Evolutionary conservation across 2,113 vertebrate genomes (phyloP), one percentile per base, ranked within the genome.

Genomic region (Erpornis zantholeuca): DNA sequence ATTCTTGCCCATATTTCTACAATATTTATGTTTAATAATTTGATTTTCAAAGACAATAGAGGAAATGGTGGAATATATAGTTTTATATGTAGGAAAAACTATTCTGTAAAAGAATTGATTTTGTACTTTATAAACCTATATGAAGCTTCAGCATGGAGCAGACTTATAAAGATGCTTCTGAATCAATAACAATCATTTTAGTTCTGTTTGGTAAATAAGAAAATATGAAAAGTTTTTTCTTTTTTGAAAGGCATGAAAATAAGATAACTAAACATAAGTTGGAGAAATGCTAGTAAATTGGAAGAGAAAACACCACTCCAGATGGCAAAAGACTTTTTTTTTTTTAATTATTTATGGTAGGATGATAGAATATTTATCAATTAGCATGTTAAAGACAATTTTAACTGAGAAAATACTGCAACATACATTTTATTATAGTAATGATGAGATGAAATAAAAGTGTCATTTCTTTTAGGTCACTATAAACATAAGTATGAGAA

Each of bases 131-230:
- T 75, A 76, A 90, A 82, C 4, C 24, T 82, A 10, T 72, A 92
- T 76, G 45, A 90, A 82, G 20, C 23, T 87, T 92, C 53, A 31
- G 15, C 31, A 1, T 75, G 28, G 12, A 70, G 21, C 9, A 87
- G 59, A 44, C 16, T 50, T 77, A 53, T 18, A 64, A 92, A 82
- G 54, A 88, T 61, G 9, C 15, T 52, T 25, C 23, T 63, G 33
- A 86, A 93, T 82, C 82, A 85, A 65, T 90, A 77, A 53, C 14
- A 76, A 88, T 76, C 35, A 49, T 52, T 96, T 94, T 84, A 84
- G 76, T 79, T 83, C 35, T 65, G 15, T 83, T 78, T 53, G n/a
- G 19, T 54, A 92, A 93, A 81, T 19, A 61, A 40, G 42, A 75
- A 73, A 64, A 54, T 61, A 89, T 33, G 14, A 93, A 56, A 88